Conservation (phyloP, 2,888 invertebrate species). For the Calameuta idolon region DNA sequence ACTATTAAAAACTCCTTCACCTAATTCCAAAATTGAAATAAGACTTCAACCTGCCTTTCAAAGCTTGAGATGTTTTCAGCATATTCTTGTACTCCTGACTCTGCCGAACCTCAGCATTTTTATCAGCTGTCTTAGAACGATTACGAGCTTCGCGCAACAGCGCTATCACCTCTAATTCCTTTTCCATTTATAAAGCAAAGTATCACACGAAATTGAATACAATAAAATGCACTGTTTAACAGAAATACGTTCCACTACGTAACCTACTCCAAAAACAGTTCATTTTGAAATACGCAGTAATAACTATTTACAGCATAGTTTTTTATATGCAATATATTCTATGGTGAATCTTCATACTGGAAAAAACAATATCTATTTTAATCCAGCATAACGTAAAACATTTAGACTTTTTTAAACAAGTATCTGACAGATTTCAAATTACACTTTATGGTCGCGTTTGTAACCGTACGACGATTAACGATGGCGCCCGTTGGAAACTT, state of each 20-base stretch:
- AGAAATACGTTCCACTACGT: neutral
- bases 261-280: neutral
- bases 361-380: neutral
- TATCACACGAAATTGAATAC: neutral
- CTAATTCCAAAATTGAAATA: neutral
- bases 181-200: constrained; percentile 7
- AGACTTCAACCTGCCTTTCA: constrained; percentile 26
- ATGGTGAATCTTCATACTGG: neutral
- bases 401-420: neutral
- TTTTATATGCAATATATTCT: neutral
- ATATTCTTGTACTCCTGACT: constrained; percentile 9
- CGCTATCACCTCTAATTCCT: constrained; percentile 22
- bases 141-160: constrained; percentile 22
- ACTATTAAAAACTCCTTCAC: neutral
- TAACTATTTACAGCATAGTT: neutral
- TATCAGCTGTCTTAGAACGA: constrained; percentile 10
- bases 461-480: neutral
- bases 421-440: neutral
- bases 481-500: neutral
- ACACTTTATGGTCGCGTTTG: neutral
- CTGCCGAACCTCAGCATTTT: constrained; percentile 12
- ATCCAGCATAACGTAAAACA: neutral
- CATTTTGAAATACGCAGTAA: neutral
- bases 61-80: constrained; percentile 15
- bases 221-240: neutral